Percentiles rank a stretch among this genome's conserved stretches.
Conservation (phyloP, 2,113 vertebrate species). For the Leucosticte australis region DNA sequence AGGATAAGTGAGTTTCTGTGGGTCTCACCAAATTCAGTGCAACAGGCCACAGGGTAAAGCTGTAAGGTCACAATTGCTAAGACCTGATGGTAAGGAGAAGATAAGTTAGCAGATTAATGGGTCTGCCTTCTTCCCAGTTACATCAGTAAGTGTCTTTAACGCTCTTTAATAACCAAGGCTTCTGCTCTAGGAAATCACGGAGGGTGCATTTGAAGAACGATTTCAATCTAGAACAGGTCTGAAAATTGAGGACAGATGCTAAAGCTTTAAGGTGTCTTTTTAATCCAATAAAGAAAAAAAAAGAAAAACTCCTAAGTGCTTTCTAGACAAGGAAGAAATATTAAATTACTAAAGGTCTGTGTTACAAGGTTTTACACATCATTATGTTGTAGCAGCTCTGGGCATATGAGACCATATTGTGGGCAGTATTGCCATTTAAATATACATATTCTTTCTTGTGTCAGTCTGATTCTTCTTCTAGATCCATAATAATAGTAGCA, state of each 20-base stretch:
- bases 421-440: neutral
- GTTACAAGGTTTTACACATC: neutral
- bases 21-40: neutral
- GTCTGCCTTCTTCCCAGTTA: neutral
- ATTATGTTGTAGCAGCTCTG: neutral
- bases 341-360: neutral
- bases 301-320: neutral
- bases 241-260: neutral
- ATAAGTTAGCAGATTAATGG: neutral
- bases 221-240: neutral
- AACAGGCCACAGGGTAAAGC: neutral
- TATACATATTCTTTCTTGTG: neutral
- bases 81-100: neutral
- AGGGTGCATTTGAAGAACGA: neutral
- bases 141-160: neutral
- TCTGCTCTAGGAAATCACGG: fast-evolving
- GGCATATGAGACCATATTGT: neutral
- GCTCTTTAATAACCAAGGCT: neutral
- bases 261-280: neutral
- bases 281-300: neutral
- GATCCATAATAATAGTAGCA: neutral
- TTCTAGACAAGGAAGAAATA: neutral
- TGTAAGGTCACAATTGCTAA: neutral
- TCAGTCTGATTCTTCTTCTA: neutral
- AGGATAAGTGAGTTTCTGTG: neutral